A percentile compares a stretch with the other conserved stretches of the same genome.
phyloP scores from a whole-genome alignment of 2,113 vertebrate genomes.

The Clinocottus analis region DNA sequence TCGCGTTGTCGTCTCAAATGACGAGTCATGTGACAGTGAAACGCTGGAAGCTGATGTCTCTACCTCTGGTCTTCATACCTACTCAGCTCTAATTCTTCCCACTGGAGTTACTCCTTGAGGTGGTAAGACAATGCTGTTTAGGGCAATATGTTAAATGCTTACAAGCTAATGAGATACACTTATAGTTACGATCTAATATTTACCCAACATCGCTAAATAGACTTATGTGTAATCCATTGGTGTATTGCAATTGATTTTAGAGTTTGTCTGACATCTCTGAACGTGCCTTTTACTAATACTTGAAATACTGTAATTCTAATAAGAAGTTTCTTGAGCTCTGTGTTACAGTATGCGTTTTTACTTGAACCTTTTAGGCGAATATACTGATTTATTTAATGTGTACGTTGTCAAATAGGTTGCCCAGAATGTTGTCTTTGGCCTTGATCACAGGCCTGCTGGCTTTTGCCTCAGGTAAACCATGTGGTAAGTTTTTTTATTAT shows the following conservation, averaged over 20 bases:
- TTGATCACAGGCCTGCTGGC: constrained; percentile 65
- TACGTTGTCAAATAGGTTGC: constrained; percentile 41
- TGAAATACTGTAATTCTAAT: neutral
- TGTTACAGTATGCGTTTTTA: neutral
- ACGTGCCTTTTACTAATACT: neutral
- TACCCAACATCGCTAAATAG: neutral
- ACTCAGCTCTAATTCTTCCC: constrained; percentile 1
- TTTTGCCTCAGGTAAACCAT: constrained; percentile 63
- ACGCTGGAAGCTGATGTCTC: constrained; percentile 11
- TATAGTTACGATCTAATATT: neutral
- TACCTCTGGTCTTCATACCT: neutral
- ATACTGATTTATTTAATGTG: neutral
- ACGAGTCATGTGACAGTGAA: constrained; percentile 73
- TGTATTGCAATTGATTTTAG: neutral
- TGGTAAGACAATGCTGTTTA: constrained; percentile 36
- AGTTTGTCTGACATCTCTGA: neutral
- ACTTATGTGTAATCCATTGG: neutral
- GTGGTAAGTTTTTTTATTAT: constrained; percentile 65
- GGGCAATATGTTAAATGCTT: neutral
- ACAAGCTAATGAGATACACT: neutral
- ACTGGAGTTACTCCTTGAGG: neutral
- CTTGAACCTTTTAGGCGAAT: neutral
- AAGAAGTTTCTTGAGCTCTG: neutral
- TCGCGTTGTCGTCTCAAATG: constrained; percentile 37
- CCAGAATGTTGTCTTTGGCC: constrained; percentile 65